Evolutionary conservation across 2,888 invertebrate genomes (phyloP).

Genomic region (Orthosia incerta): DNA sequence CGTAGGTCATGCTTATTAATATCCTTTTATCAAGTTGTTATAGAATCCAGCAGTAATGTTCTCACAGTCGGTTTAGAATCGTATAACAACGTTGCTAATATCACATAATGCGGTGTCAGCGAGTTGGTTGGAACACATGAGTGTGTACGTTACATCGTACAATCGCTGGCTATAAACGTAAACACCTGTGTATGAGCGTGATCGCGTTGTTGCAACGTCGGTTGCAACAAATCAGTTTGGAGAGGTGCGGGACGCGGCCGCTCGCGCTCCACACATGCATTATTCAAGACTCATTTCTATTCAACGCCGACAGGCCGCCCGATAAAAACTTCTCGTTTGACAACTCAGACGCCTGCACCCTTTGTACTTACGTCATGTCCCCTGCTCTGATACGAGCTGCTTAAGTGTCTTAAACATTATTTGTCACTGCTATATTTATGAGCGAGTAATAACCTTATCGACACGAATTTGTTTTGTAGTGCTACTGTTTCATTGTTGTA

Average conservation of each 20-base stretch:
- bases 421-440: slow-evolving; percentile 77
- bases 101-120: slow-evolving; percentile 55
- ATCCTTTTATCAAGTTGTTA: slow-evolving; percentile 56
- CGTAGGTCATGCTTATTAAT: slow-evolving; percentile 61
- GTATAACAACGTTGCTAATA: slow-evolving; percentile 45
- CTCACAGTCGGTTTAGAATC: slow-evolving; percentile 56
- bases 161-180: slow-evolving; percentile 54
- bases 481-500: slow-evolving; percentile 60
- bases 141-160: slow-evolving; percentile 30
- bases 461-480: slow-evolving; percentile 47
- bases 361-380: slow-evolving; percentile 88
- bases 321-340: slow-evolving; percentile 91
- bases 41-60: slow-evolving; percentile 49
- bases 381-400: slow-evolving; percentile 69
- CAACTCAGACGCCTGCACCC: slow-evolving; percentile 90
- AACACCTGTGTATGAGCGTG: slow-evolving; percentile 71
- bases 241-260: slow-evolving; percentile 73
- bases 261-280: slow-evolving; percentile 83
- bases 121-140: slow-evolving; percentile 49
- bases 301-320: slow-evolving; percentile 88
- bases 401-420: slow-evolving; percentile 74
- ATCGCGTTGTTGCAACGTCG: slow-evolving; percentile 70
- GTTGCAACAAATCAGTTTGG: slow-evolving; percentile 84
- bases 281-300: slow-evolving; percentile 90
- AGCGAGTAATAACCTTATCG: slow-evolving; percentile 65